Percentiles rank a stretch among this genome's conserved stretches.
phyloP scores from a whole-genome alignment of 2,888 invertebrate genomes.

The Aricia artaxerxes region DNA sequence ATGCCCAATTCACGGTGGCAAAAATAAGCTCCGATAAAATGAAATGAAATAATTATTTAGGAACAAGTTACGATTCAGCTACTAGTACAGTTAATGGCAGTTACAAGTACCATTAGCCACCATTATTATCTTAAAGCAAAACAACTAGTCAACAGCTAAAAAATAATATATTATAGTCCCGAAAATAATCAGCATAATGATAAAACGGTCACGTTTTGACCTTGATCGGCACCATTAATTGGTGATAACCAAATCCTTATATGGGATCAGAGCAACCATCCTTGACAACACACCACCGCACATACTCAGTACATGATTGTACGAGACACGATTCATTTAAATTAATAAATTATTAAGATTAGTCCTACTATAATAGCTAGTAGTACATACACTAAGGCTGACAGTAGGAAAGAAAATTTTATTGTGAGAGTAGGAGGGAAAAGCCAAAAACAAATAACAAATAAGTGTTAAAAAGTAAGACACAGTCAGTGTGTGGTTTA shows the following conservation, averaged over 20 bases:
- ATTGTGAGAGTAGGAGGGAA: background rate
- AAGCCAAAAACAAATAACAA: background rate
- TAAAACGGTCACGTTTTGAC: constrained; percentile 46
- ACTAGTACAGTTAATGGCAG: too few species aligned
- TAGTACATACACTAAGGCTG: background rate
- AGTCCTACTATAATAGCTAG: constrained; percentile 5
- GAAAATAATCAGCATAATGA: constrained; percentile 23
- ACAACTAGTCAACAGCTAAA: background rate
- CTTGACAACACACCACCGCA: constrained; percentile 51
- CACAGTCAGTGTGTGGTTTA: too few species aligned
- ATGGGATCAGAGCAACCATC: constrained; percentile 57
- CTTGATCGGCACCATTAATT: constrained; percentile 69
- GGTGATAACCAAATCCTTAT: constrained; percentile 71
- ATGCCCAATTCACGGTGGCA: too few species aligned
- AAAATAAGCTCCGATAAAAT: too few species aligned
- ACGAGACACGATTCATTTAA: constrained; percentile 23
- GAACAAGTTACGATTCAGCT: too few species aligned
- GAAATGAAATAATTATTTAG: too few species aligned
- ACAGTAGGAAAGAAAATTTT: background rate
- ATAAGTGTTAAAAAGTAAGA: background rate
- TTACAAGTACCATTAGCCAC: background rate
- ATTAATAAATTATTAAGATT: constrained; percentile 20
- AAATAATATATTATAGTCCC: constrained; percentile 10
- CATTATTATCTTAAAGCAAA: background rate
- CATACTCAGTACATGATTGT: constrained; percentile 51